Evolutionary conservation across 1,140 invertebrate species (phyloP).

Genomic region (Drosophila kepulauana): DNA sequence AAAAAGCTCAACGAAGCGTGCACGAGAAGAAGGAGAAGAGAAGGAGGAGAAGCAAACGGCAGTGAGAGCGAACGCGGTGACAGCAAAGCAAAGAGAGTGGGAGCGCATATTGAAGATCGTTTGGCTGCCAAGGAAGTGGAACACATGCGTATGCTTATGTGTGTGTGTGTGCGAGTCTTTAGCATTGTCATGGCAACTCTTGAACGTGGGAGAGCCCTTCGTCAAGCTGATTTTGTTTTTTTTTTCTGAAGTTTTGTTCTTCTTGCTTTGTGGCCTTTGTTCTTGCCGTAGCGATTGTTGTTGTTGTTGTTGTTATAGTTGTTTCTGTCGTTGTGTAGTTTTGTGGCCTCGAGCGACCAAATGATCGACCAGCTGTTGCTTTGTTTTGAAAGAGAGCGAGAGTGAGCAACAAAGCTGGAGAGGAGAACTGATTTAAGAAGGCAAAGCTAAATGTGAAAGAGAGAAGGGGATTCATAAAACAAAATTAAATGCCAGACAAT

Average conservation of each 20-base stretch:
- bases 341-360: slow-evolving; percentile 65
- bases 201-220: slow-evolving; percentile 79
- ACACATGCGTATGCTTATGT: slow-evolving; percentile 28
- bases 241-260: slow-evolving; percentile 46
- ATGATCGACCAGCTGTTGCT: slow-evolving; percentile 73
- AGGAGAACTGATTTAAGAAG: not conserved
- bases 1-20: slow-evolving; percentile 71
- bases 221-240: slow-evolving; percentile 39
- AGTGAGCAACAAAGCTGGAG: not conserved
- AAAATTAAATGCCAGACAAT: slow-evolving; percentile 77
- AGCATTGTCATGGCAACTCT: slow-evolving; percentile 53
- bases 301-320: slow-evolving; percentile 42
- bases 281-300: slow-evolving; percentile 37
- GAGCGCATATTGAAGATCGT: slow-evolving; percentile 26
- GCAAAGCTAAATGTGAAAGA: slow-evolving; percentile 1
- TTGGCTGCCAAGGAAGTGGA: slow-evolving; percentile 67
- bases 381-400: slow-evolving; percentile 53
- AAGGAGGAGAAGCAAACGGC: slow-evolving; percentile 1
- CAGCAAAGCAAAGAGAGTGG: slow-evolving; percentile 20
- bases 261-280: slow-evolving; percentile 50
- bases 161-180: slow-evolving; percentile 21
- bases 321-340: slow-evolving; percentile 30
- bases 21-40: slow-evolving; percentile 11
- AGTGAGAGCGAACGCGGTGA: slow-evolving; percentile 5
- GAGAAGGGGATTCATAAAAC: slow-evolving; percentile 61